Base-by-base conservation (phyloP, 64 coral and sea anemone species). In the Porites lutea region DNA sequence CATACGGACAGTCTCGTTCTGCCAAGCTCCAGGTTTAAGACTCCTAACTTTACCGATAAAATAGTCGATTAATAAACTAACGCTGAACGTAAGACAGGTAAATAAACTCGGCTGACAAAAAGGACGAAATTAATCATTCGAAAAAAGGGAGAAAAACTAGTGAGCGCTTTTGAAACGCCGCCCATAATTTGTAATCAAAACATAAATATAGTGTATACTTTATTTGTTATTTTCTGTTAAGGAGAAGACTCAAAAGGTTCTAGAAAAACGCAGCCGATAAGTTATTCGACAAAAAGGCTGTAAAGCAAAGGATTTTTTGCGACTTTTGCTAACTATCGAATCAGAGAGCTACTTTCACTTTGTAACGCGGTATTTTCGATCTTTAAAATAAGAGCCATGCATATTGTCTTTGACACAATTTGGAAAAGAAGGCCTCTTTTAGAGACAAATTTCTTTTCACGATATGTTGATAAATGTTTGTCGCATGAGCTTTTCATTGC, bases 341-440 rank as follows among this genome's bases (percentile, higher is more conserved):
- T 84, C 81, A 84, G 62, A 84, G 49, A 68, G 81, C 81, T 84
- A 69, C 81, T 84, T 84, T 84, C 81, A 70, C 81, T 84, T 84
- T 84, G 8, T 20, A 49, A n/a, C 67, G 52, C 48, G 5, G 54
- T 49, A 49, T 10, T 10, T 13, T 13, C 73, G 18, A 6, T 47
- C 9, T 37, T 37, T 37, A 37, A 37, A 37, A 37, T 37, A 37
- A 37, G 27, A 37, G 27, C 27, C 27, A 37, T 37, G 27, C 27
- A 37, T 37, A 37, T 37, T 37, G 27, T 37, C 27, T 37, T 37
- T 37, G 27, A 37, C 27, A 37, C 0, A 37, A 37, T 37, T 0
- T 37, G 27, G 27, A 37, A 37, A 37, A 37, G 27, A 37, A 37
- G 27, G 27, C 27, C 27, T 37, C 27, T 37, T 37, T 37, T 57